A percentile compares a stretch with the other conserved stretches of the same genome.
Conservation (phyloP, 2,888 invertebrate species). For the Adineta ricciae region DNA sequence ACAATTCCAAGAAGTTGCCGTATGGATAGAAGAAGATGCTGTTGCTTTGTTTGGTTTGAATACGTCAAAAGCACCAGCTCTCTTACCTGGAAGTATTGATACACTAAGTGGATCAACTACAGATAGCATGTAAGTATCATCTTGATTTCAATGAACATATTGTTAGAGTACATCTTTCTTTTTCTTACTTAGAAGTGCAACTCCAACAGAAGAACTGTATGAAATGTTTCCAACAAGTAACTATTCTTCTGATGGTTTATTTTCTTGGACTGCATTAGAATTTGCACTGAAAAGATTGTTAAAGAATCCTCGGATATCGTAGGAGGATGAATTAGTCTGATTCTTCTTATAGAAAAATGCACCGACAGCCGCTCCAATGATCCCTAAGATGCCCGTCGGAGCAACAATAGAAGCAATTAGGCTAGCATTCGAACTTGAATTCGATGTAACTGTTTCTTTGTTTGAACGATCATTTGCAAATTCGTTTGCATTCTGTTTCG, state of each 20-base stretch:
- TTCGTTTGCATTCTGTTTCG: not conserved
- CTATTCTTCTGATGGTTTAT: not conserved
- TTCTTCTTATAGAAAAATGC: not conserved
- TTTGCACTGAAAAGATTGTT: not conserved
- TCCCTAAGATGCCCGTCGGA: not conserved
- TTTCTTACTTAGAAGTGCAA: not conserved
- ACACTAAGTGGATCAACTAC: not conserved
- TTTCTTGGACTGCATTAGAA: not conserved
- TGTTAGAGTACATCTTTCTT: not conserved
- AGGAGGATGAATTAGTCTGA: not conserved
- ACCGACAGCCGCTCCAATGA: not conserved
- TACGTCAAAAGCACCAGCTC: conserved; percentile 2
- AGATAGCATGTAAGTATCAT: not conserved
- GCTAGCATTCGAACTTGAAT: not conserved
- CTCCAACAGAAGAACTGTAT: conserved; percentile 6
- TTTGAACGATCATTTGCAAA: not conserved
- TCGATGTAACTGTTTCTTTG: not conserved
- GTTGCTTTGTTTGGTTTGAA: conserved; percentile 10
- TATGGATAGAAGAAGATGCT: conserved; percentile 2
- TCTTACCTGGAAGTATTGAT: conserved; percentile 2
- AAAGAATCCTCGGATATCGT: not conserved
- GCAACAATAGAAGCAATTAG: not conserved
- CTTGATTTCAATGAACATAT: not conserved
- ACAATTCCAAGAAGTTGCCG: conserved; percentile 12
- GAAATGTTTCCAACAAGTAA: conserved; percentile 19